Percentiles rank a stretch among this genome's conserved stretches.
Evolutionary conservation across 2,797 vertebrate species (phyloP).

Genomic region (Mormyrops attenuatus): DNA sequence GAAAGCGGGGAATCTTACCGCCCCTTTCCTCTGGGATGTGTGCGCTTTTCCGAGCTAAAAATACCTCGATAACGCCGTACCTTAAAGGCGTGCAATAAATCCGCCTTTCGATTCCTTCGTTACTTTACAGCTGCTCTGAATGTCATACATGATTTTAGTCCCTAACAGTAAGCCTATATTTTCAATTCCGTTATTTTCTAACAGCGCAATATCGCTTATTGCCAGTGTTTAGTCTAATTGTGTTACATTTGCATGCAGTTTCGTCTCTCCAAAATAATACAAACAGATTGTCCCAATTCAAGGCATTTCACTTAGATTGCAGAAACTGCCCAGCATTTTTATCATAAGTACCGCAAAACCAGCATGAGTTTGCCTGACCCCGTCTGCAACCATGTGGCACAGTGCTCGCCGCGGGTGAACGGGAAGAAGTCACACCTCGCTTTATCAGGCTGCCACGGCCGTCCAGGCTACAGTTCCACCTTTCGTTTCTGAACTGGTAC

Average conservation of each 20-base stretch:
- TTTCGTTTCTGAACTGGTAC: conserved; percentile 88
- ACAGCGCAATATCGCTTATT: background rate
- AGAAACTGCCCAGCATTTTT: background rate
- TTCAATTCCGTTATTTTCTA: background rate
- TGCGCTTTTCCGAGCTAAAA: conserved; percentile 71
- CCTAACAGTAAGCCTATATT: background rate
- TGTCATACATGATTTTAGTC: conserved; percentile 25
- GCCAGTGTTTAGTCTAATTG: background rate
- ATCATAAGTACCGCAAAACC: background rate
- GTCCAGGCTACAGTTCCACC: conserved; percentile 97
- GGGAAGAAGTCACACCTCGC: conserved; percentile 66
- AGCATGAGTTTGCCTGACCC: background rate
- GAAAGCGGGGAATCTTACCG: conserved; percentile 66
- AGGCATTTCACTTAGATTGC: background rate
- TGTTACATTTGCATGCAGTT: background rate
- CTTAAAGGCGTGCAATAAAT: conserved; percentile 54
- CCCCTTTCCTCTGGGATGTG: conserved; percentile 77
- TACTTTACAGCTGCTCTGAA: conserved; percentile 64
- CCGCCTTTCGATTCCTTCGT: conserved; percentile 63
- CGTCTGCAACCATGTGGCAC: background rate
- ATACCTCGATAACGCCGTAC: conserved; percentile 59
- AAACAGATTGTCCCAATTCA: background rate
- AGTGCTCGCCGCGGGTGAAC: background rate
- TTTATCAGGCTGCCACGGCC: conserved; percentile 86
- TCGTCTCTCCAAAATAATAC: background rate